Evolutionary conservation across 2,797 vertebrate species (phyloP).

Genomic region (Rallus crepitans): DNA sequence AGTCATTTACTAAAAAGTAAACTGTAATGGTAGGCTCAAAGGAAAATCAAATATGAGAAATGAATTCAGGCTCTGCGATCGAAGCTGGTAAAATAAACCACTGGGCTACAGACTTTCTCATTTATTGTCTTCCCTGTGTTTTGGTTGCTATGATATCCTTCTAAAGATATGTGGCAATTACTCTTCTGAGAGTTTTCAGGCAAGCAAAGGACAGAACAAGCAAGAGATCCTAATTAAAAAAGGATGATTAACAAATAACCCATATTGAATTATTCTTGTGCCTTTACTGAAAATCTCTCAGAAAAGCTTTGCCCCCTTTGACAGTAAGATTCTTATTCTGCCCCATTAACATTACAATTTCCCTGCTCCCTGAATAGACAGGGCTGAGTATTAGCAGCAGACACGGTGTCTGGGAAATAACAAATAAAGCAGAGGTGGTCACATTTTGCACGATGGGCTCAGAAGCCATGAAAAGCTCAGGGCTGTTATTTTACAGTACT

Average conservation of each 20-base stretch:
- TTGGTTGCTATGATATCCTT: slow-evolving; percentile 63
- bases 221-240: slow-evolving; percentile 65
- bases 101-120: neutral
- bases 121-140: slow-evolving; percentile 1
- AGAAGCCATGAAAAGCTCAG: neutral
- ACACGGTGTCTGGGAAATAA: neutral
- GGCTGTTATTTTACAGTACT: neutral
- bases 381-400: neutral
- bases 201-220: slow-evolving; percentile 14
- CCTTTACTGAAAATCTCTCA: slow-evolving; percentile 10
- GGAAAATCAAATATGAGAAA: slow-evolving; percentile 76
- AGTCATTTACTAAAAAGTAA: slow-evolving; percentile 74
- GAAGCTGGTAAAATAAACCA: slow-evolving; percentile 63
- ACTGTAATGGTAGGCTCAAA: slow-evolving; percentile 57
- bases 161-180: slow-evolving; percentile 46
- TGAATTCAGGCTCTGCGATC: slow-evolving; percentile 67
- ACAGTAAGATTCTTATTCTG: slow-evolving; percentile 47
- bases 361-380: slow-evolving; percentile 23
- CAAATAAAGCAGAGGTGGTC: neutral
- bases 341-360: slow-evolving; percentile 41
- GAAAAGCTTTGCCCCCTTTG: slow-evolving; percentile 49
- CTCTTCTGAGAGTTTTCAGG: slow-evolving; percentile 45
- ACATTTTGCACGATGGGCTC: slow-evolving; percentile 50
- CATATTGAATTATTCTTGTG: slow-evolving; percentile 31
- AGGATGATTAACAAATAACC: slow-evolving; percentile 51